phyloP scores from a whole-genome alignment of 2,888 invertebrate genomes.

The Calameuta filiformis region DNA sequence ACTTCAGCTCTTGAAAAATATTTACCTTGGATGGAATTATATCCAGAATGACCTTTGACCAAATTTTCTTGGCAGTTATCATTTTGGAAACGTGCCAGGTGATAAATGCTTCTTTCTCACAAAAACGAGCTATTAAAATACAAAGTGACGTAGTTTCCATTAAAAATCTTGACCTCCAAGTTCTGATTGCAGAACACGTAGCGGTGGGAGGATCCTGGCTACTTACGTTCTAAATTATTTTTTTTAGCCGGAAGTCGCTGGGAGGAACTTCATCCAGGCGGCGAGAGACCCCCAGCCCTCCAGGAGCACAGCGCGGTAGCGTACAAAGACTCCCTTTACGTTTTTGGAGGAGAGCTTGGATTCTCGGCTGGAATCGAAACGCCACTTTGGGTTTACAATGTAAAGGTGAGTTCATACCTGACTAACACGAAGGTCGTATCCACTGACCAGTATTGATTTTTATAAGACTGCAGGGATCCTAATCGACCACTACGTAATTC shows the following conservation, averaged over 20 bases:
- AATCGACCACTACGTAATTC: background rate
- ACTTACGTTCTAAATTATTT: background rate
- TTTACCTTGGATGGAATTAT: too few species aligned
- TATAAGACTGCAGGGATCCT: background rate
- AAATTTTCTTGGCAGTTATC: too few species aligned
- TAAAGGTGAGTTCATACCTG: constrained; percentile 69
- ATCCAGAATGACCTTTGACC: too few species aligned
- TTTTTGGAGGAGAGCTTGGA: constrained; percentile 89
- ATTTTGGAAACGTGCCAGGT: too few species aligned
- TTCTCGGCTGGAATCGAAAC: constrained; percentile 82
- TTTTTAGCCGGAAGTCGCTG: constrained; percentile 78
- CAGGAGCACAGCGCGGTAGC: constrained; percentile 89
- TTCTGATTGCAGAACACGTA: too few species aligned
- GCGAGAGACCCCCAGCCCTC: constrained; percentile 80
- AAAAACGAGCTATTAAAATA: too few species aligned
- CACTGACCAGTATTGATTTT: background rate
- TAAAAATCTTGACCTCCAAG: too few species aligned
- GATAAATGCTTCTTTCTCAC: too few species aligned
- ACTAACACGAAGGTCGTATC: background rate
- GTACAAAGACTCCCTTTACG: constrained; percentile 79
- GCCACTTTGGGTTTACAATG: constrained; percentile 86
- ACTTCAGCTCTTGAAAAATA: too few species aligned
- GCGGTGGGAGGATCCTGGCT: too few species aligned
- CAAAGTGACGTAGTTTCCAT: too few species aligned
- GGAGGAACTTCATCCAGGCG: constrained; percentile 78